These are phyloP conservation scores for Pentalonia nigronervosa DNA, from an alignment of 1,140 invertebrate species.

Conservation along the genomic window DNA sequence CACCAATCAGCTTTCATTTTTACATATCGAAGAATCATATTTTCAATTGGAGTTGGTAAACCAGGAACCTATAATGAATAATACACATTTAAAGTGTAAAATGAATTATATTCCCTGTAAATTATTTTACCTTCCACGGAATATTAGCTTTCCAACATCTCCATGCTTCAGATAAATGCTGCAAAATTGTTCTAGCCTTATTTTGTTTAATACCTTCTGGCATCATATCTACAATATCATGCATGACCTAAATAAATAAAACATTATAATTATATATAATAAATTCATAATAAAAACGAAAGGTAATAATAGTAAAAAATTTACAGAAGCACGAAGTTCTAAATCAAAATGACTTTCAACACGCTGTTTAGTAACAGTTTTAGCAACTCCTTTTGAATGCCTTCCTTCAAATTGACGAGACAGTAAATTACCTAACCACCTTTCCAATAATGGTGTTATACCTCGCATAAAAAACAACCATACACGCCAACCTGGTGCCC, in stretches of 20 bases:
- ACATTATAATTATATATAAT: neutral
- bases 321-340: slow-evolving; percentile 92
- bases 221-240: slow-evolving; percentile 99
- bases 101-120: slow-evolving; percentile 14
- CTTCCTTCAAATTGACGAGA: slow-evolving; percentile 98
- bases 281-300: neutral
- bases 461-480: slow-evolving; percentile 99
- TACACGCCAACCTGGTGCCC: slow-evolving; percentile 99
- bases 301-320: slow-evolving; percentile 42
- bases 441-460: slow-evolving; percentile 95
- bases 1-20: slow-evolving; percentile 99
- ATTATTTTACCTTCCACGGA: slow-evolving; percentile 88
- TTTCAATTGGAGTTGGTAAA: slow-evolving; percentile 98
- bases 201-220: slow-evolving; percentile 99
- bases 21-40: slow-evolving; percentile 99
- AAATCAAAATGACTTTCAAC: slow-evolving; percentile 99
- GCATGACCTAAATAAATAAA: slow-evolving; percentile 76
- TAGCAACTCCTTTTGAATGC: slow-evolving; percentile 98
- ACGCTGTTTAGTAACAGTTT: slow-evolving; percentile 99
- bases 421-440: slow-evolving; percentile 97
- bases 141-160: slow-evolving; percentile 99
- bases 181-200: slow-evolving; percentile 97
- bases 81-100: slow-evolving; percentile 62
- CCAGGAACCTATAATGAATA: slow-evolving; percentile 82
- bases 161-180: slow-evolving; percentile 99